phyloP scores from a whole-genome alignment of 2,888 invertebrate genomes.

The Drosophila macrospina region DNA sequence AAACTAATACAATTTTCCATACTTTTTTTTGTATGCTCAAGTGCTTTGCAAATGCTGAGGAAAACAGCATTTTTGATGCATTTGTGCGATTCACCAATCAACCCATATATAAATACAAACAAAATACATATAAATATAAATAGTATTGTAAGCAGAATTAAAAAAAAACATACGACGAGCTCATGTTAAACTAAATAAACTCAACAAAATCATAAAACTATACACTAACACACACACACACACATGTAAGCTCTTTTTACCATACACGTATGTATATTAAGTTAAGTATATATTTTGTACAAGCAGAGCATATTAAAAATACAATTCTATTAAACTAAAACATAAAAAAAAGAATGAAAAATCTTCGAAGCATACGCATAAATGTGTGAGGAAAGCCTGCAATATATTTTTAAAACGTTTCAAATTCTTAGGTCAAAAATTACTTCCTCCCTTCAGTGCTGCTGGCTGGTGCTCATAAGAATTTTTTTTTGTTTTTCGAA shows the following conservation, averaged over 20 bases:
- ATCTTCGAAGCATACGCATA: slow-evolving; percentile 16
- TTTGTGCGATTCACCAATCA: slow-evolving; percentile 39
- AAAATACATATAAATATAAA: slow-evolving; percentile 32
- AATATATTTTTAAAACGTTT: slow-evolving; percentile 62
- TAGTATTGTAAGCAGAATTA: slow-evolving; percentile 61
- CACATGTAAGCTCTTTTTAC: slow-evolving; percentile 13
- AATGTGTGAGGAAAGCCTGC: slow-evolving; percentile 43
- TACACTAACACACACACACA: slow-evolving; percentile 8
- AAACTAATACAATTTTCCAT: not conserved
- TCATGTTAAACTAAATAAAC: slow-evolving; percentile 53
- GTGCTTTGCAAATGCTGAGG: slow-evolving; percentile 67
- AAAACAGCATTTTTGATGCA: slow-evolving; percentile 62
- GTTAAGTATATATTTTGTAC: slow-evolving; percentile 68
- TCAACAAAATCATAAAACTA: slow-evolving; percentile 26
- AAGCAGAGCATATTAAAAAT: slow-evolving; percentile 52
- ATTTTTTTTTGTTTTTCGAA: slow-evolving; percentile 24
- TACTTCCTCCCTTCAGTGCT: not conserved
- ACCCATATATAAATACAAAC: slow-evolving; percentile 16
- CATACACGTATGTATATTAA: slow-evolving; percentile 42
- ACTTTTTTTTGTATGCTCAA: slow-evolving; percentile 48
- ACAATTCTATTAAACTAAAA: slow-evolving; percentile 39
- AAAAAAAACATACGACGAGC: slow-evolving; percentile 47
- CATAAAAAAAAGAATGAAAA: slow-evolving; percentile 9
- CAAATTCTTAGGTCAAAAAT: slow-evolving; percentile 19
- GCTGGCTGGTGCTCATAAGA: slow-evolving; percentile 38